phyloP scores from a whole-genome alignment of 2,888 invertebrate species.

The Coelinius sp. region DNA sequence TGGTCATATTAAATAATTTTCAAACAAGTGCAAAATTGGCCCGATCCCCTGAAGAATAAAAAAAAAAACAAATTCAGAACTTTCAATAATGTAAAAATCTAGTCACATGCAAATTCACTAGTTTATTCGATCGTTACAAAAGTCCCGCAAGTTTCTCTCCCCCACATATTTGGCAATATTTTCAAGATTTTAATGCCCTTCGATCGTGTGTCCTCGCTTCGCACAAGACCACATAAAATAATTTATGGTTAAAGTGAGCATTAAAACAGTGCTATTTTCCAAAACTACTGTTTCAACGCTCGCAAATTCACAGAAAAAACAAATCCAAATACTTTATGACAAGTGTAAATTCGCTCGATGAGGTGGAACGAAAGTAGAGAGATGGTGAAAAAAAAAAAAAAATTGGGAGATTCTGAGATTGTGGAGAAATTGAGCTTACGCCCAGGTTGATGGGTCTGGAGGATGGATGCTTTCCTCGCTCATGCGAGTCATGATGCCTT shows the following conservation, averaged over 20 bases:
- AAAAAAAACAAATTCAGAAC: neutral
- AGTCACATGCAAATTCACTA: slow-evolving; percentile 43
- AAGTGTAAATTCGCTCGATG: slow-evolving; percentile 35
- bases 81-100: neutral
- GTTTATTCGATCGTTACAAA: slow-evolving; percentile 61
- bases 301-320: slow-evolving; percentile 16
- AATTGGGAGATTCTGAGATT: slow-evolving; percentile 20
- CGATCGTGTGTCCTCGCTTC: slow-evolving; percentile 29
- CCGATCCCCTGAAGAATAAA: neutral
- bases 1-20: no score
- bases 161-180: slow-evolving; percentile 53
- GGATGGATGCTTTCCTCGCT: slow-evolving; percentile 55
- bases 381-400: neutral
- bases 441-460: slow-evolving; percentile 49
- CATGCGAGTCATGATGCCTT: slow-evolving; percentile 40
- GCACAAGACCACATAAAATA: slow-evolving; percentile 41
- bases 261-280: slow-evolving; percentile 36
- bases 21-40: no score
- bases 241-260: slow-evolving; percentile 48
- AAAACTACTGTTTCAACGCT: slow-evolving; percentile 37
- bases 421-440: slow-evolving; percentile 30
- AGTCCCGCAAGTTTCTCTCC: slow-evolving; percentile 49
- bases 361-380: slow-evolving; percentile 25
- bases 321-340: slow-evolving; percentile 36
- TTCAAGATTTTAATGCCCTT: slow-evolving; percentile 49